Evolutionary conservation across 1,140 invertebrate species (phyloP).

Genomic region (Lepidurus apus): DNA sequence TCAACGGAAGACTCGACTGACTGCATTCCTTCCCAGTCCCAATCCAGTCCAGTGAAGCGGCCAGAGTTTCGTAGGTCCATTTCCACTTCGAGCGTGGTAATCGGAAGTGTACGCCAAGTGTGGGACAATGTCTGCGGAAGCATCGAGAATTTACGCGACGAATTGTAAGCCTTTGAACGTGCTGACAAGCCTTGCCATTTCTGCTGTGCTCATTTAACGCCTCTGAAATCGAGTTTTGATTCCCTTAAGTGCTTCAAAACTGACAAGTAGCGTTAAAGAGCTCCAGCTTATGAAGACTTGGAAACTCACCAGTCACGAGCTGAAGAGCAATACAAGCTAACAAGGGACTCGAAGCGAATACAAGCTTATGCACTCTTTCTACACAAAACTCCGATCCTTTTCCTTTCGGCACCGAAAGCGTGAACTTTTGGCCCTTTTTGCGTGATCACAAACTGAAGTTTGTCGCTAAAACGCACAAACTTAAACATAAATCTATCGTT

Average conservation of each 20-base stretch:
- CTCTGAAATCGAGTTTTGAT: background rate
- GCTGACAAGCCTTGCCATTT: background rate
- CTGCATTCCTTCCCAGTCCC: background rate
- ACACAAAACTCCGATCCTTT: background rate
- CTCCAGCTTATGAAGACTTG: conserved; percentile 25
- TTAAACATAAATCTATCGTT: no score
- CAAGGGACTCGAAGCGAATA: background rate
- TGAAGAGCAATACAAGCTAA: background rate
- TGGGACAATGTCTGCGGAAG: conserved; percentile 37
- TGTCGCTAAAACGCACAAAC: no score
- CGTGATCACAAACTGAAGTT: no score
- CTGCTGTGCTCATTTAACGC: background rate
- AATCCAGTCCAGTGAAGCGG: background rate
- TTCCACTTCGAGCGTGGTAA: conserved; percentile 10
- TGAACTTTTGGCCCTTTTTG: no score
- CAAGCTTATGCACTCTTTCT: background rate
- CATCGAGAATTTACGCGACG: conserved; percentile 36
- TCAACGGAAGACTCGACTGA: background rate
- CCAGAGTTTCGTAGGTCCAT: background rate
- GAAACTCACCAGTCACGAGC: background rate
- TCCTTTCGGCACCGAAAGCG: no score
- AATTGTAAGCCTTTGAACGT: conserved; percentile 29
- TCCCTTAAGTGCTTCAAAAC: background rate
- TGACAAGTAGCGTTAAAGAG: conserved; percentile 13
- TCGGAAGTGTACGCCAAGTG: conserved; percentile 36